Conservation (phyloP, 2,797 vertebrate genomes). For the Orestias chungarensis region DNA sequence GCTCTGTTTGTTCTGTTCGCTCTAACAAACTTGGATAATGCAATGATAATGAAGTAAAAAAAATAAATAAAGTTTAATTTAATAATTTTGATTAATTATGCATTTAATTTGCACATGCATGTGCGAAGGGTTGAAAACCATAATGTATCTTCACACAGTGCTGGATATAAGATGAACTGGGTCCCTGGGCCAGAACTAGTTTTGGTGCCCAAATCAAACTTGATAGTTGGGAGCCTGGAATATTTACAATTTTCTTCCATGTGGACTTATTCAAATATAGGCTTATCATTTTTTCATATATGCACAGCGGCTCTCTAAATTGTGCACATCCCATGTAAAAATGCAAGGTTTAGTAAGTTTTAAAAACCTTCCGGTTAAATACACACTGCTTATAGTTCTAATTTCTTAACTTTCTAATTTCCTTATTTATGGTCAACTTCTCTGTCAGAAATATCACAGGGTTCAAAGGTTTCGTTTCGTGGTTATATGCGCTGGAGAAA, state of each 20-base stretch:
- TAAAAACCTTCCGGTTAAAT: too few relatives aligned
- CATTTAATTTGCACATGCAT: too few relatives aligned
- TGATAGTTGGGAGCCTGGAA: background rate
- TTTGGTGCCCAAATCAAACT: background rate
- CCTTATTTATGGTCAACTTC: too few relatives aligned
- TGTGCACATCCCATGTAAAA: background rate
- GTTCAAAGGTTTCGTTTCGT: too few relatives aligned
- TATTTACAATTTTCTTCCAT: background rate
- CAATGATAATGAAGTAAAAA: slow-evolving; percentile 42
- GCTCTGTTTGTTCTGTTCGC: slow-evolving; percentile 63
- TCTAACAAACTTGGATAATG: slow-evolving; percentile 56
- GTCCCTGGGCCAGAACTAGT: background rate
- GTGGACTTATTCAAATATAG: background rate
- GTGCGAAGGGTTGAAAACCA: slow-evolving; percentile 31
- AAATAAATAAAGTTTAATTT: too few relatives aligned
- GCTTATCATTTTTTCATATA: background rate
- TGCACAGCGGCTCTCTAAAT: background rate
- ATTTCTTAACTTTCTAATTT: too few relatives aligned
- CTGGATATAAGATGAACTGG: background rate
- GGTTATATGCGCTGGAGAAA: too few relatives aligned
- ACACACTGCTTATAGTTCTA: too few relatives aligned
- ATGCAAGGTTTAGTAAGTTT: background rate
- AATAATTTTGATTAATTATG: too few relatives aligned
- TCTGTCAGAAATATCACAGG: too few relatives aligned
- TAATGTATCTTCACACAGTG: background rate